phyloP scores from a whole-genome alignment of 2,113 vertebrate genomes.

The Petroica traversi region DNA sequence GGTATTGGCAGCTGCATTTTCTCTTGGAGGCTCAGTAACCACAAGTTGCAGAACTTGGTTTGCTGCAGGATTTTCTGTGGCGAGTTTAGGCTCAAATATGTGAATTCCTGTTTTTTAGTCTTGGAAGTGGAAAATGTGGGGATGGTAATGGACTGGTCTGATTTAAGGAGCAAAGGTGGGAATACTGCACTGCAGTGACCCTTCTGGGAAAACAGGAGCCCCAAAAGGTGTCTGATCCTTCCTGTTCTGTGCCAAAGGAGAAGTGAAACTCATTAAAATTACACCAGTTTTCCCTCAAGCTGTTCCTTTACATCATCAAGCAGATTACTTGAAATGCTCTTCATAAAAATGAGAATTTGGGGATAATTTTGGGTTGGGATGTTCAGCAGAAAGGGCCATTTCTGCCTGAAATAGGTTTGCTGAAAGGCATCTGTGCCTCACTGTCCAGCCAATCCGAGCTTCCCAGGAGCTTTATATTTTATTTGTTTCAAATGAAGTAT shows the following conservation, averaged over 20 bases:
- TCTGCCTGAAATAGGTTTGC: background rate
- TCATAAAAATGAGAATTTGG: rapidly evolving
- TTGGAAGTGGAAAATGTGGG: background rate
- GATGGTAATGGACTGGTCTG: background rate
- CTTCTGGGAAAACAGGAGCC: background rate
- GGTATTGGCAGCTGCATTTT: background rate
- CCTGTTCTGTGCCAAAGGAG: background rate
- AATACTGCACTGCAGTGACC: background rate
- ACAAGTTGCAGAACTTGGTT: background rate
- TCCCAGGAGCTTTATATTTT: background rate
- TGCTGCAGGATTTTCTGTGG: background rate
- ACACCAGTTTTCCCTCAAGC: background rate
- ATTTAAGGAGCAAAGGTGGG: background rate
- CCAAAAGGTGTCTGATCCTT: background rate
- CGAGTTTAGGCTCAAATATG: background rate
- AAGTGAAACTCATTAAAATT: background rate
- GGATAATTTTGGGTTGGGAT: background rate
- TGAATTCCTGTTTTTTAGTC: background rate
- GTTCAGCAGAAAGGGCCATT: background rate
- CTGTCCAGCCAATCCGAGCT: background rate
- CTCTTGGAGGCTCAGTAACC: background rate
- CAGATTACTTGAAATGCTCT: background rate
- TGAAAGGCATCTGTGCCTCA: background rate
- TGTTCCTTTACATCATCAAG: background rate
- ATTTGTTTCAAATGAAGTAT: background rate